Conservation (phyloP, 1,140 invertebrate genomes). For the Trichomalopsis sarcophagae region DNA sequence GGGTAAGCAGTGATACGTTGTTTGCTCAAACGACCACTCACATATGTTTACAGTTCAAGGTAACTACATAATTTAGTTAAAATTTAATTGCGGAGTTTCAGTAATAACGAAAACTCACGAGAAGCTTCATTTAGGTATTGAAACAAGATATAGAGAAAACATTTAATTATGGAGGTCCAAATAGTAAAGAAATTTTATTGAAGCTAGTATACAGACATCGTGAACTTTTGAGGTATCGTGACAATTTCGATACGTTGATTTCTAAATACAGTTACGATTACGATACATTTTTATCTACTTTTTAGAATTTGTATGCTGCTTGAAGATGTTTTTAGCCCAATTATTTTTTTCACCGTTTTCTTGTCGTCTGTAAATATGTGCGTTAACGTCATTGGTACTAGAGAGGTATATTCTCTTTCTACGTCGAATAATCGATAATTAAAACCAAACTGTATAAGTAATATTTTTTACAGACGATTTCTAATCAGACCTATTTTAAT, state of each 20-base stretch:
- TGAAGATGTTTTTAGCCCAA: not conserved
- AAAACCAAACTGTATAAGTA: not conserved
- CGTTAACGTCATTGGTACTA: not conserved
- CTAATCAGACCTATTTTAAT: too few species aligned
- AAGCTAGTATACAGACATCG: not conserved
- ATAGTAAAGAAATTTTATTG: not conserved
- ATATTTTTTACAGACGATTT: too few species aligned
- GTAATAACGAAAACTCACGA: not conserved
- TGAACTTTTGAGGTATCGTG: not conserved
- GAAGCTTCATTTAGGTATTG: not conserved
- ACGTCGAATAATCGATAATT: not conserved
- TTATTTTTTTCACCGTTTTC: not conserved
- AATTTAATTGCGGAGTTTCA: not conserved
- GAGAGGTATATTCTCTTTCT: not conserved
- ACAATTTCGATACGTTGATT: not conserved
- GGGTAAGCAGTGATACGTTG: not conserved
- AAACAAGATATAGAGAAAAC: not conserved
- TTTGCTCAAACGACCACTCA: not conserved
- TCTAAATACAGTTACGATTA: too few species aligned
- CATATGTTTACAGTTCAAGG: not conserved
- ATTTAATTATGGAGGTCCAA: not conserved
- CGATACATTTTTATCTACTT: too few species aligned
- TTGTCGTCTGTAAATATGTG: not conserved
- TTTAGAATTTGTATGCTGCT: not conserved
- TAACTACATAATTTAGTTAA: not conserved